Base-by-base conservation (phyloP, 92 coral and sea anemone species). In the Bergia sp. region DNA sequence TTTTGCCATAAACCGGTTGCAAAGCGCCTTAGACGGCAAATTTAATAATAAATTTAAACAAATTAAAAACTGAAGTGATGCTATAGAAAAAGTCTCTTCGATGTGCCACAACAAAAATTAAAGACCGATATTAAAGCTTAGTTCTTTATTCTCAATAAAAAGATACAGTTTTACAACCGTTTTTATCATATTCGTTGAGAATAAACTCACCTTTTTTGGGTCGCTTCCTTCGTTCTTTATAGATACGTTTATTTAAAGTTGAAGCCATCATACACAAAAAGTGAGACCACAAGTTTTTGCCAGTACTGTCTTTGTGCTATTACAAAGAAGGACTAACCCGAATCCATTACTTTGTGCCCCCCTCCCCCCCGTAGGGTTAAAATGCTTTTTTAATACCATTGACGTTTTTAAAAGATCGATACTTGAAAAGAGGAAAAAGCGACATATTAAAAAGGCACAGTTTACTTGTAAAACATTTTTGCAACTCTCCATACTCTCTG, bases 261-360 rank as follows among this genome's bases (percentile, higher is more conserved):
- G 76, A 72, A 72, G 76, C 76, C 76, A 72, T 72, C 76, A 72
- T 72, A 72, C 76, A 72, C 76, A 72, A 72, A 72, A 72, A 72
- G 10, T 72, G 76, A 72, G 18, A 72, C 76, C 76, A 72, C 4
- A 72, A 72, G 39, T 72, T 72, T 72, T 72, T 72, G 76, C 76
- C 76, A 72, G 76, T 72, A 72, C 76, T 72, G 76, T 37, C 76
- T 72, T 72, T 72, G 9, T 37, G 76, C 76, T 72, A 72, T 72
- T 72, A 21, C 76, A 72, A 72, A 72, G 76, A 72, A 72, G 76
- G 38, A 72, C 76, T 72, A 72, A 37, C 76, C 76, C 76, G 76
- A 72, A 72, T 72, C 76, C 76, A 72, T 72, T 72, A 72, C 76
- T 72, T 72, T 72, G 76, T 72, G 76, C 76, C 76, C 76, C n/a